A percentile compares a stretch with the other conserved stretches of the same genome.
These are phyloP conservation scores for Prunella fulvescens DNA, from an alignment of 2,113 vertebrate species.

Conservation along the genomic window DNA sequence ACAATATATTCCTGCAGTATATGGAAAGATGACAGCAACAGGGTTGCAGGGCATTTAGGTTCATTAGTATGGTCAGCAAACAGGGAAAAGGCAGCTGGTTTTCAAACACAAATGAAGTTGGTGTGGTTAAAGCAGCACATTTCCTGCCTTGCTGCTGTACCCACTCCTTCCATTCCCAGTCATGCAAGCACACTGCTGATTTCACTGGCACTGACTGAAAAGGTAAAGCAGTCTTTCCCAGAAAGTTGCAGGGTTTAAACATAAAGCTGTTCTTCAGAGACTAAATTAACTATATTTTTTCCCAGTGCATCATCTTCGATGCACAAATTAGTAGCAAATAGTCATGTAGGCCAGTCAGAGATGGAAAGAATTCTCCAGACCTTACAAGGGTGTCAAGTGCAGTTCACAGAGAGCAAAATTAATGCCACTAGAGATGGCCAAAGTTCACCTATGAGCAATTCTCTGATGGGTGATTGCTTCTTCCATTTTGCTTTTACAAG, in stretches of 20 bases:
- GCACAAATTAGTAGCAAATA: slow-evolving; percentile 38
- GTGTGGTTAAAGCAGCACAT: not conserved
- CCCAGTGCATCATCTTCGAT: not conserved
- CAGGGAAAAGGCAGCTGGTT: not conserved
- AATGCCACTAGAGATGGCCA: slow-evolving; percentile 23
- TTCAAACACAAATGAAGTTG: not conserved
- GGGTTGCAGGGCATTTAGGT: not conserved
- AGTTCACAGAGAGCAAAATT: slow-evolving; percentile 64
- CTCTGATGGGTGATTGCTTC: slow-evolving; percentile 65
- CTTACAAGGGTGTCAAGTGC: slow-evolving; percentile 42
- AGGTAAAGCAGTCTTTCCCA: not conserved
- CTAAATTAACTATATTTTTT: not conserved
- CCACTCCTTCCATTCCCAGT: not conserved
- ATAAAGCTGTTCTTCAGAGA: not conserved
- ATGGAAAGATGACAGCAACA: not conserved
- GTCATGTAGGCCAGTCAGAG: not conserved
- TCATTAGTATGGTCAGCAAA: not conserved
- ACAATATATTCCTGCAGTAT: not conserved
- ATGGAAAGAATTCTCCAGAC: not conserved
- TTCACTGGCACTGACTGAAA: not conserved
- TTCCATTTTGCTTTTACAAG: slow-evolving; percentile 49
- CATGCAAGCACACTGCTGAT: not conserved
- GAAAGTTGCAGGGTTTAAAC: not conserved
- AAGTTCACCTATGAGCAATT: slow-evolving; percentile 62
- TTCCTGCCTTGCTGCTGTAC: not conserved